Percentiles rank a stretch among this genome's conserved stretches.
Conservation (phyloP, 1,140 invertebrate species). For the Drosophila guanche region DNA sequence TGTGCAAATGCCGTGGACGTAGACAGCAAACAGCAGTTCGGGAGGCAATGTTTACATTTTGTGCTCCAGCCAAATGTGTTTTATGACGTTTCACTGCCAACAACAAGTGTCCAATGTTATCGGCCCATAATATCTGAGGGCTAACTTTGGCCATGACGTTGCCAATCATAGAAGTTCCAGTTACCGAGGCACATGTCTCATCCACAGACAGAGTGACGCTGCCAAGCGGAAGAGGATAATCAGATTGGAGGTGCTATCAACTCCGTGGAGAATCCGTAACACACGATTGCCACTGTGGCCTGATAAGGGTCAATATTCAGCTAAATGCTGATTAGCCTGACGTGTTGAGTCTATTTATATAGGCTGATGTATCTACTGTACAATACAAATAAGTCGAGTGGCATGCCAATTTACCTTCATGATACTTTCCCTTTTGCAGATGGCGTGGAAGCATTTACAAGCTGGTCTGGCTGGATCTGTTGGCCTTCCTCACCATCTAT, state of each 20-base stretch:
- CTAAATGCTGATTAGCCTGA: constrained; percentile 42
- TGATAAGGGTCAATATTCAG: constrained; percentile 24
- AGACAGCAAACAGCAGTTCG: constrained; percentile 24
- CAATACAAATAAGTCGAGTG: not conserved
- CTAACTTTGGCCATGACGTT: constrained; percentile 42
- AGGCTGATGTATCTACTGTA: constrained; percentile 25
- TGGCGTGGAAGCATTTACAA: constrained; percentile 99
- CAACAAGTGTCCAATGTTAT: constrained; percentile 49
- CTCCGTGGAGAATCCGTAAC: constrained; percentile 31
- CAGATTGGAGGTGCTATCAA: constrained; percentile 13
- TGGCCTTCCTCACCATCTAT: constrained; percentile 94
- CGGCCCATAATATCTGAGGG: constrained; percentile 36
- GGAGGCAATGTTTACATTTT: constrained; percentile 14
- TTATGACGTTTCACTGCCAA: constrained; percentile 59
- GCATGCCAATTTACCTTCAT: not conserved
- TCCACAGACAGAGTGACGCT: constrained; percentile 50
- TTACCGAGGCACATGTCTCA: constrained; percentile 11
- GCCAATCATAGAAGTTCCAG: constrained; percentile 13
- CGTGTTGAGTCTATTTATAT: constrained; percentile 53
- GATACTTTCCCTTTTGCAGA: constrained; percentile 86
- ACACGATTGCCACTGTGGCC: constrained; percentile 2
- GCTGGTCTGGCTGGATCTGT: constrained; percentile 95
- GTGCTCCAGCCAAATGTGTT: constrained; percentile 20
- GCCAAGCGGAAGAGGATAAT: constrained; percentile 9
- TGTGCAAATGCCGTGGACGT: constrained; percentile 26